Evolutionary conservation across 2,113 vertebrate species (phyloP).

Genomic region (Isichthys henryi): DNA sequence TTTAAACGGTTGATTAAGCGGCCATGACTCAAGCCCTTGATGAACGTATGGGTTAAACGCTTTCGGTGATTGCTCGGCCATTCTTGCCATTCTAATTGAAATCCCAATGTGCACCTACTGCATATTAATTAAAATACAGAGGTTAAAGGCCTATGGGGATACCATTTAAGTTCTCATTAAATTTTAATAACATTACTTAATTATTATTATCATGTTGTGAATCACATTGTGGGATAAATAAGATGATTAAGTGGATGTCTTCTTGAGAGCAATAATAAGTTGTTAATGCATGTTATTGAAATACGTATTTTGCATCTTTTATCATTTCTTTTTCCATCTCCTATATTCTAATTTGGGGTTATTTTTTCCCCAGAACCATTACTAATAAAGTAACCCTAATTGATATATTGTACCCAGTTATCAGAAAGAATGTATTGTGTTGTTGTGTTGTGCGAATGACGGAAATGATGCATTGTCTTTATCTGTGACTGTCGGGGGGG

Average conservation of each 20-base stretch:
- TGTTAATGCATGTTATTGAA: constrained; percentile 14
- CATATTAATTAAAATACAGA: constrained; percentile 69
- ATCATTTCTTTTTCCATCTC: constrained; percentile 10
- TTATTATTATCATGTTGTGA: constrained; percentile 61
- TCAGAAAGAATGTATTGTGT: background rate
- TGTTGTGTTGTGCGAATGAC: background rate
- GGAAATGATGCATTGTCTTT: background rate
- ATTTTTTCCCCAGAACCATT: background rate
- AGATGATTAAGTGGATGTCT: constrained; percentile 40
- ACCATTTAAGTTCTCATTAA: constrained; percentile 67
- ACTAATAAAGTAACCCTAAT: background rate
- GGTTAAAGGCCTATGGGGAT: constrained; percentile 61
- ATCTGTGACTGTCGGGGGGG: background rate
- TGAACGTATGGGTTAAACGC: constrained; percentile 65
- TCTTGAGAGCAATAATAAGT: constrained; percentile 10
- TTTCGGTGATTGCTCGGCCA: constrained; percentile 54
- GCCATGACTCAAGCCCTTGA: constrained; percentile 57
- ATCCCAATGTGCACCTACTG: constrained; percentile 59
- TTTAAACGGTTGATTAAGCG: constrained; percentile 60
- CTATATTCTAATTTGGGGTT: background rate
- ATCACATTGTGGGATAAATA: constrained; percentile 56
- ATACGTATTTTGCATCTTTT: background rate
- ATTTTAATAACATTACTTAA: constrained; percentile 67
- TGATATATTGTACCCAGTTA: background rate
- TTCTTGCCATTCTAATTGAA: constrained; percentile 62